Base-by-base conservation (phyloP, 2,113 vertebrate species). In the Mungos mungo region DNA sequence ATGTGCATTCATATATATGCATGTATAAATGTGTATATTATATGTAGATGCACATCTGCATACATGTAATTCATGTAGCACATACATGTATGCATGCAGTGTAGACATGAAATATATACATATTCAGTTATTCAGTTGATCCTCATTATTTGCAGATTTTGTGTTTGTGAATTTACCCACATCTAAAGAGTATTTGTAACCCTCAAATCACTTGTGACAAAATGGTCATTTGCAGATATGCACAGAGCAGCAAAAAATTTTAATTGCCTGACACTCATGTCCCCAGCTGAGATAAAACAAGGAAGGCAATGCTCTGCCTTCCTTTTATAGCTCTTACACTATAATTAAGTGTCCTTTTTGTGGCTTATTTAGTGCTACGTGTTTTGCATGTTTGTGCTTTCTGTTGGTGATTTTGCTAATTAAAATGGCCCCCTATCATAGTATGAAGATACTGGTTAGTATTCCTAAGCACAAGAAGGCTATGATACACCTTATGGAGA, bases 91-190 rank as follows among this genome's bases (percentile, higher is more conserved):
- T 72, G 27, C 29, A 45, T 25, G 29, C 11, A 5, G 50, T 80
- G 41, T 90, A 84, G 21, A 86, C 54, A 54, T 80, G 7, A 81
- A 88, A 25, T 68, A 79, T 6, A 68, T 38, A 41, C 21, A 18
- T 66, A 57, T 47, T 82, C 38, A 93, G 9, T 86, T 66, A 57
- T 47, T 82, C 38, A 93, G 9, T 86, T 6, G 16, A 33, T 38
- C 35, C 33, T 91, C 47, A 87, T 71, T 97, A 83, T 69, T 91
- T 85, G 45, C 3, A 31, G 45, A 90, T 65, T 96, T 87, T 96
- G 19, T 95, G 50, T 91, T 82, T 95, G n/a, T 79, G 7, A 77
- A 77, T 68, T 66, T 84, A 66, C 19, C 50, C 33, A 71, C 47
- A 57, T 50, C 31, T 94, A 77, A 80, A 65, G 65, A 95, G 9